phyloP scores from a whole-genome alignment of 2,797 vertebrate genomes.

The Coracias cyanogaster region DNA sequence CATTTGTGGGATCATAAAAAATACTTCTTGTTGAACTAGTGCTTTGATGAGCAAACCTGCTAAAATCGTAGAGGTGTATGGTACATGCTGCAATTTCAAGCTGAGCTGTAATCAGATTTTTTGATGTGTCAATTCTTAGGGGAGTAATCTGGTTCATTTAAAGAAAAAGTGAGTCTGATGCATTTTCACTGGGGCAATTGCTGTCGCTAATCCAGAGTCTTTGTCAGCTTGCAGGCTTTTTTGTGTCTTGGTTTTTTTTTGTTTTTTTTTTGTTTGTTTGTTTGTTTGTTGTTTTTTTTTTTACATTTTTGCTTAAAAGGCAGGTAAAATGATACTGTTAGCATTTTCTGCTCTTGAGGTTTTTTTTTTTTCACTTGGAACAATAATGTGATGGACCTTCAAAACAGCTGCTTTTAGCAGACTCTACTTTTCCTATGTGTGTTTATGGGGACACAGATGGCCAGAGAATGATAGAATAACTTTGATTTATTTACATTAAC shows the following conservation, averaged over 20 bases:
- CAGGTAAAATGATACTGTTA: conserved; percentile 39
- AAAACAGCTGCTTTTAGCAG: conserved; percentile 25
- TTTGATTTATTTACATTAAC: conserved; percentile 52
- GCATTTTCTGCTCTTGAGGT: neutral
- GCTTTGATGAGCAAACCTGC: conserved; percentile 20
- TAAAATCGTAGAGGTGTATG: neutral
- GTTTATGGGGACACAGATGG: conserved; percentile 7
- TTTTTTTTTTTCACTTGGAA: neutral
- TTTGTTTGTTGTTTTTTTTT: neutral
- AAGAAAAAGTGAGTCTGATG: neutral
- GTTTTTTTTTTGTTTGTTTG: too few species aligned
- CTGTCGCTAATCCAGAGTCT: neutral
- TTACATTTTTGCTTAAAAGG: conserved; percentile 33
- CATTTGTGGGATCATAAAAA: conserved; percentile 12
- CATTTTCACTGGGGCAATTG: conserved; percentile 6
- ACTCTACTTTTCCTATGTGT: neutral
- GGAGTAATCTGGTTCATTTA: neutral
- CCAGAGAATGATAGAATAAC: neutral
- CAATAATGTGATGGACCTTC: conserved; percentile 5
- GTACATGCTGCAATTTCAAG: neutral
- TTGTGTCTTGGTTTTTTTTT: neutral
- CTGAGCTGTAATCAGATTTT: conserved; percentile 1
- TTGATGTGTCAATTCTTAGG: conserved; percentile 6
- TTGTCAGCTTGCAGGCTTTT: neutral
- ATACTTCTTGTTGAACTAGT: neutral